Evolutionary conservation across 2,113 vertebrate genomes (phyloP).

Genomic region (Zosterops borbonicus): DNA sequence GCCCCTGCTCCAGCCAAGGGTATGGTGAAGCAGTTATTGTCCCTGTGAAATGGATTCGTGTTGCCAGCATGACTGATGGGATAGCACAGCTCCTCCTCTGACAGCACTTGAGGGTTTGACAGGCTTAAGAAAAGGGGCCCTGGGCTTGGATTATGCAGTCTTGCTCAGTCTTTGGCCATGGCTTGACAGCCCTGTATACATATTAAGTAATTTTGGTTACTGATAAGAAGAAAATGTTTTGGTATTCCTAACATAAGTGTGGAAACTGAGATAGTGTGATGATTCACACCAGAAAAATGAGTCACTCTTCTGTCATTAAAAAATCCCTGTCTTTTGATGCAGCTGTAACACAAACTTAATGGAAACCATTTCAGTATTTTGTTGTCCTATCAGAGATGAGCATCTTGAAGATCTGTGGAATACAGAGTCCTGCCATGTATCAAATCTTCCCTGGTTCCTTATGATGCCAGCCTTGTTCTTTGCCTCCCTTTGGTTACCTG

Average conservation of each 20-base stretch:
- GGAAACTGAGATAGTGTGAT: background rate
- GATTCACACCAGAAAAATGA: background rate
- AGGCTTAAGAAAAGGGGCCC: background rate
- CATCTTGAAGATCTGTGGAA: background rate
- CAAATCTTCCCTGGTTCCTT: background rate
- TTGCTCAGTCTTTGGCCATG: background rate
- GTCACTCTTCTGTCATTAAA: background rate
- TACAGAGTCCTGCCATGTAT: background rate
- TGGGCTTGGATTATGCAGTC: background rate
- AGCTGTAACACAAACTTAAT: background rate
- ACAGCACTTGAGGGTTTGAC: accelerated
- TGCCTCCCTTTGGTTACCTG: background rate
- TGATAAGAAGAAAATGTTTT: background rate
- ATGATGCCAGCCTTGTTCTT: background rate
- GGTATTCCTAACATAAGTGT: background rate
- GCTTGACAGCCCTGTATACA: background rate
- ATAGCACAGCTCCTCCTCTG: background rate
- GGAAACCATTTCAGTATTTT: background rate
- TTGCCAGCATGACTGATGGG: background rate
- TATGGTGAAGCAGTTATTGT: background rate
- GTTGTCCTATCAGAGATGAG: background rate
- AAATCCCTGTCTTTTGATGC: background rate
- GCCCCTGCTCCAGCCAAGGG: background rate
- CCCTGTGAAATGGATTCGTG: background rate
- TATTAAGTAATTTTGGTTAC: background rate